These are phyloP conservation scores for Ophion obscuratus DNA, from an alignment of 2,888 invertebrate genomes.

Conservation along the genomic window DNA sequence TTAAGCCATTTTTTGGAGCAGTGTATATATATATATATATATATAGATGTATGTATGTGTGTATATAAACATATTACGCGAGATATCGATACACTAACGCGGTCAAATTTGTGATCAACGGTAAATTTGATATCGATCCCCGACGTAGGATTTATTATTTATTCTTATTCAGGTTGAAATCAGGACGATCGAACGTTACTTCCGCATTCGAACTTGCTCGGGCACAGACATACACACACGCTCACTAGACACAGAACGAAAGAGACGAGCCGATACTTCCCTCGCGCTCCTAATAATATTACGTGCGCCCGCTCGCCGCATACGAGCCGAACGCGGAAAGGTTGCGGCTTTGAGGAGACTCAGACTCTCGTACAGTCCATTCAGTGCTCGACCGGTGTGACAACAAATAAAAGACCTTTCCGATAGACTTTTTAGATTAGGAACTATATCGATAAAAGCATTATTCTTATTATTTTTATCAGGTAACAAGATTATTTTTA, in stretches of 20 bases:
- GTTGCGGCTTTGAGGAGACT: conserved; percentile 31
- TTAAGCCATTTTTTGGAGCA: too few relatives aligned
- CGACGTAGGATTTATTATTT: conserved; percentile 21
- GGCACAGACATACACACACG: neutral
- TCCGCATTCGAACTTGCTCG: conserved; percentile 30
- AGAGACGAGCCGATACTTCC: conserved; percentile 32
- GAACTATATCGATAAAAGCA: too few relatives aligned
- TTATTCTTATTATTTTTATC: neutral
- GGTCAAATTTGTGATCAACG: conserved; percentile 24
- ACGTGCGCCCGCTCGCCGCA: conserved; percentile 32
- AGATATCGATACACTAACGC: conserved; percentile 15
- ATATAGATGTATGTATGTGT: too few relatives aligned
- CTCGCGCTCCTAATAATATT: conserved; percentile 38
- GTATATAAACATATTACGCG: neutral
- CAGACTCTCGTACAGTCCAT: conserved; percentile 11
- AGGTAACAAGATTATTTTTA: neutral
- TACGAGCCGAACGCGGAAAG: conserved; percentile 38
- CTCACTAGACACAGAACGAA: conserved; percentile 28
- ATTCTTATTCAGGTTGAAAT: conserved; percentile 22
- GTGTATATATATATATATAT: too few relatives aligned
- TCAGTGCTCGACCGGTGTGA: neutral
- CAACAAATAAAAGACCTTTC: neutral
- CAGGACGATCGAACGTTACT: conserved; percentile 29
- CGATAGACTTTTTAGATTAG: neutral
- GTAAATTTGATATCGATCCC: conserved; percentile 18